These are phyloP conservation scores for Sebastes cheni DNA, from an alignment of 2,797 vertebrate species.

Conservation along the genomic window DNA sequence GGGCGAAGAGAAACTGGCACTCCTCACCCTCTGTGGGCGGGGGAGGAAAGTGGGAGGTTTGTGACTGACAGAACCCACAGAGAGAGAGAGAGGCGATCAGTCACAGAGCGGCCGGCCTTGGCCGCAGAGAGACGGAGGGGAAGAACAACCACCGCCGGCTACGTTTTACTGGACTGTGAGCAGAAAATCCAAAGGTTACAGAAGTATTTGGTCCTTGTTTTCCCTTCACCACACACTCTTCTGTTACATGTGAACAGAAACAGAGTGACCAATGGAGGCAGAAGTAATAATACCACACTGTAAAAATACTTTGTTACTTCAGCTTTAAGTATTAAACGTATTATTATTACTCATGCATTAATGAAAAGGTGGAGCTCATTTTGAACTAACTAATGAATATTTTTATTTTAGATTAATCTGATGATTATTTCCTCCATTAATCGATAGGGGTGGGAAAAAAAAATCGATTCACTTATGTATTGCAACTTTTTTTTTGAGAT, in stretches of 20 bases:
- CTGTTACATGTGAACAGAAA: constrained; percentile 11
- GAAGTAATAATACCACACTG: not conserved
- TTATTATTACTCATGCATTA: not conserved
- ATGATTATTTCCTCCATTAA: not conserved
- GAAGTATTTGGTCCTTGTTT: constrained; percentile 31
- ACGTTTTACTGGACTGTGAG: constrained; percentile 37
- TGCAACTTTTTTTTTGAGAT: too few species aligned
- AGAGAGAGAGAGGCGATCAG: constrained; percentile 37
- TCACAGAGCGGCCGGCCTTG: constrained; percentile 38
- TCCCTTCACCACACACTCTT: not conserved
- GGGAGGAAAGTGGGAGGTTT: constrained; percentile 52
- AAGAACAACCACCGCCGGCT: constrained; percentile 19
- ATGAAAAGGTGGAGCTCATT: not conserved
- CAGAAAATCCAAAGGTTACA: constrained; percentile 58
- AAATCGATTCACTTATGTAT: too few species aligned
- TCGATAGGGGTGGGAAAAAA: too few species aligned
- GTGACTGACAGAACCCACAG: constrained; percentile 64
- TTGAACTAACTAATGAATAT: not conserved
- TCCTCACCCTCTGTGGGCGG: constrained; percentile 50
- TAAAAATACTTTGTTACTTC: not conserved
- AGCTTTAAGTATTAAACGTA: not conserved
- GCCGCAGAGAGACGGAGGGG: constrained; percentile 31
- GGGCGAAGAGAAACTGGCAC: constrained; percentile 70
- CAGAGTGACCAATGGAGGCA: not conserved
- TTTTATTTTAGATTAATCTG: not conserved